Evolutionary conservation across 2,113 vertebrate genomes (phyloP).

Genomic region (Hippopotamus amphibius): DNA sequence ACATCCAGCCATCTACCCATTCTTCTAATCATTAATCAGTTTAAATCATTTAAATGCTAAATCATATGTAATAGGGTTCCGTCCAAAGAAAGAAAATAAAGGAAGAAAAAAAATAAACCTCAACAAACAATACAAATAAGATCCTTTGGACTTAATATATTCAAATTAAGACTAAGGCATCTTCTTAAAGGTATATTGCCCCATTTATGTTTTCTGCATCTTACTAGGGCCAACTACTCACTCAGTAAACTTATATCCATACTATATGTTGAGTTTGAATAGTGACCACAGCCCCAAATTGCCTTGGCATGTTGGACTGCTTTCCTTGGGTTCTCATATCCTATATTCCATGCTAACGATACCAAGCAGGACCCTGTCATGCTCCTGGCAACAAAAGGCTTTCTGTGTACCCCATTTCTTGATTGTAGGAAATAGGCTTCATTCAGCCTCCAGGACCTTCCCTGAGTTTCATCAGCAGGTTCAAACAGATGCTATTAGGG

Average conservation of each 20-base stretch:
- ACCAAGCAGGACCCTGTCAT: too few species aligned
- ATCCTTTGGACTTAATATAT: background rate
- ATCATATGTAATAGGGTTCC: background rate
- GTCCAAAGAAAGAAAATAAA: slow-evolving; percentile 23
- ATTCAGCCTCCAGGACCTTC: background rate
- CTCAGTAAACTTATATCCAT: background rate
- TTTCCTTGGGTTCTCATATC: background rate
- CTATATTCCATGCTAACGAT: background rate
- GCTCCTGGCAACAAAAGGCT: background rate
- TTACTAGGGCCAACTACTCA: background rate
- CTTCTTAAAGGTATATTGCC: background rate
- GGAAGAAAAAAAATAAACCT: background rate
- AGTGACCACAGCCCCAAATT: background rate
- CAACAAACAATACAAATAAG: background rate
- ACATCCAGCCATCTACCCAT: background rate
- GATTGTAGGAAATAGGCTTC: background rate
- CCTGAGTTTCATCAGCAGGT: background rate
- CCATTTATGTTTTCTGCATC: background rate
- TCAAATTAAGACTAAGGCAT: background rate
- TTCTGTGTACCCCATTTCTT: background rate
- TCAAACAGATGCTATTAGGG: background rate
- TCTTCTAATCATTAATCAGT: background rate
- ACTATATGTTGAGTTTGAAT: background rate
- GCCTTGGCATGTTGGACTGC: background rate
- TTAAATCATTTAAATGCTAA: background rate